Percentiles rank a stretch among this genome's conserved stretches.
These are phyloP conservation scores for Dasyornis broadbenti DNA, from an alignment of 2,113 vertebrate genomes.

Conservation along the genomic window DNA sequence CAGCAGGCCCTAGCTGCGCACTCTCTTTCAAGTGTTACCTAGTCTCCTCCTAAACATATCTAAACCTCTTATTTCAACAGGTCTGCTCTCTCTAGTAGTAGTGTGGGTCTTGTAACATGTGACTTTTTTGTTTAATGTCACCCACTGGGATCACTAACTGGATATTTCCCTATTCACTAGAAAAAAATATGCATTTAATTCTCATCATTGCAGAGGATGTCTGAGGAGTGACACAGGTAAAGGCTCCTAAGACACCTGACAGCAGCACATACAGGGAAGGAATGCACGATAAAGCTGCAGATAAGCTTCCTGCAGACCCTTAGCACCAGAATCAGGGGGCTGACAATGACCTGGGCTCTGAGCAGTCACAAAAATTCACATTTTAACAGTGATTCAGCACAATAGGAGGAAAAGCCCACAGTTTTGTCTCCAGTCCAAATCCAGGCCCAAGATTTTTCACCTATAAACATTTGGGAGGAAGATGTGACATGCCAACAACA, in stretches of 20 bases:
- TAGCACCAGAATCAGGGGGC: not conserved
- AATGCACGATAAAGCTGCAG: not conserved
- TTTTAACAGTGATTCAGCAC: not conserved
- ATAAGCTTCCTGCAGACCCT: not conserved
- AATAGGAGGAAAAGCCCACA: not conserved
- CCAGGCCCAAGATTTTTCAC: not conserved
- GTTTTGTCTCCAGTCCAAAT: not conserved
- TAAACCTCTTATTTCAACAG: not conserved
- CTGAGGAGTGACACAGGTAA: not conserved
- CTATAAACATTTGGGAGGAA: not conserved
- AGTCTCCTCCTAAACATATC: not conserved
- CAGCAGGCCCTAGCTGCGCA: not conserved
- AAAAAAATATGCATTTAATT: not conserved
- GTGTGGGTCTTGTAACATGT: not conserved
- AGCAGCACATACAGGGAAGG: not conserved
- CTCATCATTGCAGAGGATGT: not conserved
- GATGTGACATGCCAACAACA: not conserved
- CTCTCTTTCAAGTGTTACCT: not conserved
- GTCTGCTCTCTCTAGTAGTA: not conserved
- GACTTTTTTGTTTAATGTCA: not conserved
- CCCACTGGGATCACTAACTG: not conserved
- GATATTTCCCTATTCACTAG: not conserved
- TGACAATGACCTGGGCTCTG: not conserved
- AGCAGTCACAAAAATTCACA: not conserved
- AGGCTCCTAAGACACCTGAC: not conserved